Base-by-base conservation (phyloP, 2,113 vertebrate genomes). In the Pyxicephalus adspersus region DNA sequence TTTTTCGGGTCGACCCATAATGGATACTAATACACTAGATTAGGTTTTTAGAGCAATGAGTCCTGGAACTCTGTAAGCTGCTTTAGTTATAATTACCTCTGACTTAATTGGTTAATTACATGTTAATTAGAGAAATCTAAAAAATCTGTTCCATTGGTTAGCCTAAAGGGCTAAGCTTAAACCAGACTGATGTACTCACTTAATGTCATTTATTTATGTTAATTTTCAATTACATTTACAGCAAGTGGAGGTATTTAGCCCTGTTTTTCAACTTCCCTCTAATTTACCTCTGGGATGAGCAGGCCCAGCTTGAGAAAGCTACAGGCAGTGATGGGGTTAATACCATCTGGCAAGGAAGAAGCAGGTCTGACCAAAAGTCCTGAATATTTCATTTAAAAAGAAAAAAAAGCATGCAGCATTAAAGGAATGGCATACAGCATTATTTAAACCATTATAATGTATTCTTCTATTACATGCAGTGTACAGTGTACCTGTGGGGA, bases 101-200 rank as follows among this genome's bases (percentile, higher is more conserved):
- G 50, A 64, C 58, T 73, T 81, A 81, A 81, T 81, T 81, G 68
- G 68, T 73, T 81, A 81, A 81, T 81, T 81, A 81, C 58, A 81
- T 72, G 68, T 81, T 81, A 81, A 81, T 81, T 74, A 81, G 57
- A 22, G 54, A 73, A 64, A 73, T 81, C 79, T 74, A 50, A 74
- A 68, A 73, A 81, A 73, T 74, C 79, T 55, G 58, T 73, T 52
- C 58, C 73, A 68, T 57, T 74, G 57, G 79, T 64, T 45, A 34
- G 79, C 79, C 79, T 64, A 72, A 64, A 74, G 79, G 58, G 54
- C 64, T 79, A 55, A 79, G 26, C 54, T 31, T 54, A 68, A 58
- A 60, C 64, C 64, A 70, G 77, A 58, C 64, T 58, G 58, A 73
- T 81, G 67, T 72, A 63, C 57, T 63, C 22, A 61, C 57, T 20